Base-by-base conservation (phyloP, 1,140 invertebrate genomes). In the Frieseomelitta varia region DNA sequence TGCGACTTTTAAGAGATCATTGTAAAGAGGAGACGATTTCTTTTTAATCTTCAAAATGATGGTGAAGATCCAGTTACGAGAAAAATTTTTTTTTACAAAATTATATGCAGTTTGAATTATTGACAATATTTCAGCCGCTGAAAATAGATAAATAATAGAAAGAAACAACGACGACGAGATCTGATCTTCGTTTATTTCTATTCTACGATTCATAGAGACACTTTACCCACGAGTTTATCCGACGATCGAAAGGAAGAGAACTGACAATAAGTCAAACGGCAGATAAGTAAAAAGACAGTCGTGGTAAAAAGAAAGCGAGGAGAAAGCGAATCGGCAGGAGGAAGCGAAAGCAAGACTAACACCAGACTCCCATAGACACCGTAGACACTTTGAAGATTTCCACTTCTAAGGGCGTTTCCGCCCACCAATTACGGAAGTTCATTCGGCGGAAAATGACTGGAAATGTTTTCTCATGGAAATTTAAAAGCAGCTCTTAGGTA, bases 391-490 rank as follows among this genome's bases (percentile, higher is more conserved):
- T 17, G 17, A 81, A 47, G 67, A 61, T 84, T 87, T 89, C 58
- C 78, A 80, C 11, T n/a, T 85, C 85, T 77, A 74, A 81, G 34
- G 79, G 68, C 67, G 78, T 55, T 39, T 63, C n/a, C 76, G 90
- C 85, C 91, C 91, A 89, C 93, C 91, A 93, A 93, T 93, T 93
- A 93, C 81, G 11, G 14, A 39, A n/a, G 11, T 17, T 53, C 21
- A 2, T 21, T 39, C 55, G 63, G 85, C 39, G 39, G 51, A 90
- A 91, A 90, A 89, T 89, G 82, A 82, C 80, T 17, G 51, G 24
- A 15, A 61, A 58, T 21, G 56, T 51, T 19, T 56, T 3, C 8
- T 55, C 21, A 58, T 85, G 88, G 67, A 85, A 87, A 90, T 87
- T 55, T 34, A 27, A 24, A 19, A 34, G 14, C 51, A 65, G 47